Base-by-base conservation (phyloP, 2,888 invertebrate species). In the Lasioglossum oenotherae region DNA sequence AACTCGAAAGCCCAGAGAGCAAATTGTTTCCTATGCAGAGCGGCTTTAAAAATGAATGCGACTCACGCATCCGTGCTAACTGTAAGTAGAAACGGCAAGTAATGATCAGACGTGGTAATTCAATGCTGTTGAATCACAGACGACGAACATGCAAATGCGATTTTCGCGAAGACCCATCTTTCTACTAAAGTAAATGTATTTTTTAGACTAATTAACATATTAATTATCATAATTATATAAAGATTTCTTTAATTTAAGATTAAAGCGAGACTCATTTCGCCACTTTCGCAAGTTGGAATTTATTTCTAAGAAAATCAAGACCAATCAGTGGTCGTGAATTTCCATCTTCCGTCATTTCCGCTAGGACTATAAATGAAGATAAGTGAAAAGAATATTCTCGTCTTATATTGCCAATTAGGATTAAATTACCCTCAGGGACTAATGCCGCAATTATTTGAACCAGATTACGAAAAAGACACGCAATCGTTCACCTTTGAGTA, bases 391-490 rank as follows among this genome's bases (percentile, higher is more conserved):
- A 64, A 31, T 64, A 31, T 64, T 64, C 64, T 64, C 31, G 27
- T 31, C 0, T 23, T 27, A 31, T 31, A 27, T 31, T 31, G 6
- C 31, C 64, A 31, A 27, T 27, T 31, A 31, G 31, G 5, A 31
- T 64, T 31, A 38, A 38, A 69, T 69, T 19, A 38, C 1, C 23
- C 19, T 4, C 19, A 14, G 6, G 12, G 38, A 71, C n/a, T 12
- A 71, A 41, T 41, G 14, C 71, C 71, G 71, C 71, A 71, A 71
- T 71, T 41, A 41, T 38, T n/a, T 6, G n/a, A 71, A 14, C 41
- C 1, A 41, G 71, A 60, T 19, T 44, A 46, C 8, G n/a, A 72
- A 31, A 72, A 44, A 6, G 72, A 27, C 72, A 71, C 38, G 69
- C 69, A n/a, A 71, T 23, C 69, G 44, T 44, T 44, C 44, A 27